A percentile compares a stretch with the other conserved stretches of the same genome.
Evolutionary conservation across 2,888 invertebrate genomes (phyloP).

Genomic region (Ditula angustiorana): DNA sequence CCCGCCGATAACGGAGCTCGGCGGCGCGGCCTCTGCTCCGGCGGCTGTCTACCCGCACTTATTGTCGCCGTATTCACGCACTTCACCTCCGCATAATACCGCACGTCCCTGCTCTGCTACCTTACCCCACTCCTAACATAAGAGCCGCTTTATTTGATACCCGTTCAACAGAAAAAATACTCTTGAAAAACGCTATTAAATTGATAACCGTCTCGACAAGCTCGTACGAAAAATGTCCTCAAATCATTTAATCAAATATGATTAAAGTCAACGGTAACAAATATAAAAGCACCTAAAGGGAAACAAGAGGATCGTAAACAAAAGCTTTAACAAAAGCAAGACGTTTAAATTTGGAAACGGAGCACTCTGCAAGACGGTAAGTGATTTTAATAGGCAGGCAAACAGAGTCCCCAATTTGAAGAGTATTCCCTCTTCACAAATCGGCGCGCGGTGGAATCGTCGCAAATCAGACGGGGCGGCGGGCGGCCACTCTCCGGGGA

Average conservation of each 20-base stretch:
- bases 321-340: conserved; percentile 60
- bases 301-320: conserved; percentile 54
- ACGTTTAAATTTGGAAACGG: conserved; percentile 58
- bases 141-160: conserved; percentile 26
- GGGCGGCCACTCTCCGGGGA: conserved; percentile 72
- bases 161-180: conserved; percentile 5
- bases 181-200: conserved; percentile 7
- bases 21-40: conserved; percentile 53
- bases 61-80: conserved; percentile 66
- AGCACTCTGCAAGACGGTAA: conserved; percentile 66
- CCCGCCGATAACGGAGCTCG: conserved; percentile 64
- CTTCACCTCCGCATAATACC: conserved; percentile 65
- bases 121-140: conserved; percentile 40
- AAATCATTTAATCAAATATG: conserved; percentile 33
- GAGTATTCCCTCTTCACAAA: conserved; percentile 83
- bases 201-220: conserved; percentile 14
- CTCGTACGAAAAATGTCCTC: conserved; percentile 14
- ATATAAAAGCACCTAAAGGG: conserved; percentile 44
- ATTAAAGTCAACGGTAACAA: conserved; percentile 37
- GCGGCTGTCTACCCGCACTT: conserved; percentile 47
- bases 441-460: conserved; percentile 79
- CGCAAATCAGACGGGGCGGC: conserved; percentile 79
- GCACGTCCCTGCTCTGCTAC: conserved; percentile 55
- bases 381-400: conserved; percentile 83
- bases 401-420: conserved; percentile 78